Evolutionary conservation across 2,888 invertebrate species (phyloP), one percentile per base, ranked within the genome.

Genomic region (Griposia aprilina): DNA sequence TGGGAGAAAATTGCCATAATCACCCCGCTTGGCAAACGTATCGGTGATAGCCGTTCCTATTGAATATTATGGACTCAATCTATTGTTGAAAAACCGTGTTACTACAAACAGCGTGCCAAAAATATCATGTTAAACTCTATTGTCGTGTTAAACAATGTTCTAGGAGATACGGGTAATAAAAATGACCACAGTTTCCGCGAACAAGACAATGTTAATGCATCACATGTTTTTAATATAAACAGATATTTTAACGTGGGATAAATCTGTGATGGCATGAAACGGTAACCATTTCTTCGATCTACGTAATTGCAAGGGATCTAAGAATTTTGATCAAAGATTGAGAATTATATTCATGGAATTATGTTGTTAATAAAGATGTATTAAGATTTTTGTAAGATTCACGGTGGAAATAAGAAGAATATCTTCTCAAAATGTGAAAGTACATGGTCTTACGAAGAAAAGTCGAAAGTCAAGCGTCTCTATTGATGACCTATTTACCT

Each of bases 151-250:
- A 83, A 81, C 67, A 76, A 62, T 83, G 71, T 74, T 71, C 68
- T 76, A 75, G 70, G 66, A 85, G 52, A 72, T 50, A 71, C 50
- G 30, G 48, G 66, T 87, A 89, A 89, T 91, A 91, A 92, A 90
- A 84, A 84, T 82, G 73, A 92, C 93, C 93, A 90, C 94, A 91
- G 62, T 81, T 85, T 94, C 94, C 94, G 90, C 83, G 83, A 89
- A 85, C 81, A 65, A 88, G 82, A 85, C 83, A 82, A 76, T 77
- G 83, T 87, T 85, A 85, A 82, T 80, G 67, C 76, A 59, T 70
- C 75, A 75, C 71, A 76, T 63, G 73, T 84, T 87, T 80, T 55
- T 86, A 83, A 84, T 80, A 75, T 78, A 85, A 88, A 84, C 83
- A 88, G 26, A 68, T 67, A 68, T 83, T 82, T 88, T 70, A 80